Base-by-base conservation (phyloP, 1,140 invertebrate species). In the Monomorium pharaonis region DNA sequence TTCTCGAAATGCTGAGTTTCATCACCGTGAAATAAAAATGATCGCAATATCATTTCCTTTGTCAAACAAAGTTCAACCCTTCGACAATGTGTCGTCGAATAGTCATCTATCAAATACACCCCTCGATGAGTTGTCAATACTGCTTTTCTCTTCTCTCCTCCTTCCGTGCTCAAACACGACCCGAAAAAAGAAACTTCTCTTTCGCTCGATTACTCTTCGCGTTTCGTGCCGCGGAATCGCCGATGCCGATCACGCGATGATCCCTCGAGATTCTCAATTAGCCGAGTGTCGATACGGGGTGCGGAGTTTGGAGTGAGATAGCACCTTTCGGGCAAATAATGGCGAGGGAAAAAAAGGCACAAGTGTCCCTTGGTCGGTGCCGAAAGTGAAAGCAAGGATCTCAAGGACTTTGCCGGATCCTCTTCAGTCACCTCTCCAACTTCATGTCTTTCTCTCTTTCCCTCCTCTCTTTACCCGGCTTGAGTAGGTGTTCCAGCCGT, bases 321-420 rank as follows among this genome's bases (percentile, higher is more conserved):
- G 16, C 44, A 67, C 12, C 30, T 24, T 24, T 30, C 2, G 30
- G n/a, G 3, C 14, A 47, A 63, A 37, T 49, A 2, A 16, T 14
- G 10, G n/a, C 7, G 10, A 27, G 33, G n/a, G n/a, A n/a, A 37
- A 49, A 86, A 67, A 72, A 81, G 56, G 27, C 44, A 51, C 77
- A 44, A 24, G 30, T 60, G 33, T 44, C 47, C 60, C 47, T 89
- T 84, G 12, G 69, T 69, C 18, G 72, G 7, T 27, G 49, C 33
- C 60, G 78, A 89, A 89, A 84, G 72, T 27, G 78, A 81, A 86
- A 86, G 77, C 74, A 56, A 89, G 77, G 72, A 89, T 89, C 85
- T 87, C 67, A 70, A 89, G 67, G 37, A 86, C 58, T 44, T 58
- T 0, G 14, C 14, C 37, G 24, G 42, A 80, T 85, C 49, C 21